These are phyloP conservation scores for Sternotherus odoratus DNA, from an alignment of 2,797 vertebrate genomes.

Conservation along the genomic window DNA sequence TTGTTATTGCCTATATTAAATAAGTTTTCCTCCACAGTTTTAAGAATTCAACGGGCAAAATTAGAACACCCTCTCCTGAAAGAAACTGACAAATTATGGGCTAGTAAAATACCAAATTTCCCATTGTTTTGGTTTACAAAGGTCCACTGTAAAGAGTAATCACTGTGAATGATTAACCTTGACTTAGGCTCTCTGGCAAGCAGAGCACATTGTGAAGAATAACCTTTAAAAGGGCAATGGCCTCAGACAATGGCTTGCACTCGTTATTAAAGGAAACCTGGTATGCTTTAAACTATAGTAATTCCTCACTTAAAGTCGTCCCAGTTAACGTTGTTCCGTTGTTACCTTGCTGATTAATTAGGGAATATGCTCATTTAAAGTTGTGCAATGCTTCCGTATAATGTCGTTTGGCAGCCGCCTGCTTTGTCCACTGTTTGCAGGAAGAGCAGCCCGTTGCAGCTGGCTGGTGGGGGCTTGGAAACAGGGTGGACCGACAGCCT, in stretches of 20 bases:
- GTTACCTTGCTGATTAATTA: too few species aligned
- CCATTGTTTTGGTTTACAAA: not conserved
- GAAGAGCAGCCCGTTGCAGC: too few species aligned
- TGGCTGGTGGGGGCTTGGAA: too few species aligned
- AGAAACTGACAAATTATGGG: not conserved
- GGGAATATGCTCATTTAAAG: too few species aligned
- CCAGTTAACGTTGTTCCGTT: too few species aligned
- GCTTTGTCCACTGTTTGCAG: too few species aligned
- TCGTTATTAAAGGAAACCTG: not conserved
- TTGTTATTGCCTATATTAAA: not conserved
- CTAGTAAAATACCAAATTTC: not conserved
- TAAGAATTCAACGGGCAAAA: rapidly evolving
- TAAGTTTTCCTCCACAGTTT: not conserved
- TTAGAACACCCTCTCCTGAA: not conserved
- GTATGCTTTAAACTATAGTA: rapidly evolving
- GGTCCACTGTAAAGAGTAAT: rapidly evolving
- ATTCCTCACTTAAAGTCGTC: too few species aligned
- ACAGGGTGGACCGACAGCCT: too few species aligned
- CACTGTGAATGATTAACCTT: not conserved
- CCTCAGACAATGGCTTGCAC: not conserved
- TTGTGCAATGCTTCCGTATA: too few species aligned
- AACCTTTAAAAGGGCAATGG: not conserved
- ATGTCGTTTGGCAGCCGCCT: too few species aligned
- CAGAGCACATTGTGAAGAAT: not conserved
- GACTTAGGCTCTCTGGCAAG: not conserved